Evolutionary conservation across 2,888 invertebrate species (phyloP).

Genomic region (Andrena bucephala): DNA sequence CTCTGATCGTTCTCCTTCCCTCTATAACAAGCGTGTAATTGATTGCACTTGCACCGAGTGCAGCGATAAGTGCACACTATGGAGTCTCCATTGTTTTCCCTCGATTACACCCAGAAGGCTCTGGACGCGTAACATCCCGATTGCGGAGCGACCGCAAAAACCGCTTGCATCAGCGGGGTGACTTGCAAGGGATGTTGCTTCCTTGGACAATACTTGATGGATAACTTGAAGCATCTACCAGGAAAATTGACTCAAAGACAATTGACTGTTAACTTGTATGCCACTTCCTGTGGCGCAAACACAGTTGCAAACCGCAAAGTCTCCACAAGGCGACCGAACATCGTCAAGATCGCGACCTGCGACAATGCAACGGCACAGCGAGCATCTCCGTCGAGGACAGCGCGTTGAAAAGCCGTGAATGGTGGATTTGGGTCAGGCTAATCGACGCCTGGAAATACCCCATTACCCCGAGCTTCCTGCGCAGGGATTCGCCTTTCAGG

Average conservation of each 20-base stretch:
- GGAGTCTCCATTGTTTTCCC: background rate
- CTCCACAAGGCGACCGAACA: background rate
- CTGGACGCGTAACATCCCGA: slow-evolving; percentile 20
- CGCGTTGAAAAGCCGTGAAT: slow-evolving; percentile 18
- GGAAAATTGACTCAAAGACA: too few species aligned
- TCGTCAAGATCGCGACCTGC: background rate
- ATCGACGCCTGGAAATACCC: slow-evolving; percentile 26
- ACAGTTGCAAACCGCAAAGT: too few species aligned
- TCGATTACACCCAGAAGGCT: background rate
- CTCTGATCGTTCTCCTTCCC: background rate
- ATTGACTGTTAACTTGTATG: too few species aligned
- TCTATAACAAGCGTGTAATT: slow-evolving; percentile 43
- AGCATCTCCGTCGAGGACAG: background rate
- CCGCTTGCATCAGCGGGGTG: background rate
- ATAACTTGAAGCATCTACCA: too few species aligned
- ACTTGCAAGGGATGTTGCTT: background rate
- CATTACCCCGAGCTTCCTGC: slow-evolving; percentile 28
- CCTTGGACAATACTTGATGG: background rate
- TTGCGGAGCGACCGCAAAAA: background rate
- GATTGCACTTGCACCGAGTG: slow-evolving; percentile 26
- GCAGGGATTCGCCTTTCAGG: slow-evolving; percentile 1
- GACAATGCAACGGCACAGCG: background rate
- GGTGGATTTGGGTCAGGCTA: slow-evolving; percentile 33
- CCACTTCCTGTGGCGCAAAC: too few species aligned
- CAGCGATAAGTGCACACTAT: slow-evolving; percentile 30